phyloP scores from a whole-genome alignment of 1,140 invertebrate species.

The Apis laboriosa region DNA sequence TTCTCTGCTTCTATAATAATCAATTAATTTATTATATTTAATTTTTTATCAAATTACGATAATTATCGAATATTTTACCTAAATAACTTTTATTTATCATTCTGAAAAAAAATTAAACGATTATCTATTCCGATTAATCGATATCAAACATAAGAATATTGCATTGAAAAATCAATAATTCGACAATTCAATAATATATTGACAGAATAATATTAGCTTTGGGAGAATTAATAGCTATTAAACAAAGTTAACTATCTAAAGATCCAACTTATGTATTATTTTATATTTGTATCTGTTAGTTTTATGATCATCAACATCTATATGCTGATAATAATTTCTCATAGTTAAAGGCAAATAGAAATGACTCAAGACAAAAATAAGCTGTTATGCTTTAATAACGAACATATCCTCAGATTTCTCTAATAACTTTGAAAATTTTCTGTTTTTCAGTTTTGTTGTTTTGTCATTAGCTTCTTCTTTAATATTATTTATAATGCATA shows the following conservation, averaged over 20 bases:
- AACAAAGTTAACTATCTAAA: constrained; percentile 69
- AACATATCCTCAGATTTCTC: constrained; percentile 51
- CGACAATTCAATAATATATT: constrained; percentile 12
- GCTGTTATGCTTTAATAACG: constrained; percentile 10
- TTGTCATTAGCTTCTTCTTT: too few species aligned
- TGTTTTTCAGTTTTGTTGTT: too few species aligned
- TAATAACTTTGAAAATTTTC: constrained; percentile 58
- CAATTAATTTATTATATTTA: too few species aligned
- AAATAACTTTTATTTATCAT: not conserved
- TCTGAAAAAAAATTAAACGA: not conserved
- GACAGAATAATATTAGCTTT: constrained; percentile 37
- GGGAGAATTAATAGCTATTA: constrained; percentile 73
- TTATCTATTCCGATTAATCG: not conserved
- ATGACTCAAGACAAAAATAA: constrained; percentile 4
- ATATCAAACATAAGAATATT: not conserved
- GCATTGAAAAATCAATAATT: not conserved
- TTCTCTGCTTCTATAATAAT: too few species aligned
- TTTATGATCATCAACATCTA: constrained; percentile 65
- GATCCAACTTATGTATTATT: constrained; percentile 68
- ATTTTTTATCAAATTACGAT: too few species aligned
- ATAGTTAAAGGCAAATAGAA: not conserved
- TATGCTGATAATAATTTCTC: constrained; percentile 16
- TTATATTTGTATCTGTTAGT: constrained; percentile 73
- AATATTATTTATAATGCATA: too few species aligned
- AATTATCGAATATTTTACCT: too few species aligned